A percentile compares a stretch with the other conserved stretches of the same genome.
Conservation (phyloP, 1,140 invertebrate species). For the Zaprionus tsacasi region DNA sequence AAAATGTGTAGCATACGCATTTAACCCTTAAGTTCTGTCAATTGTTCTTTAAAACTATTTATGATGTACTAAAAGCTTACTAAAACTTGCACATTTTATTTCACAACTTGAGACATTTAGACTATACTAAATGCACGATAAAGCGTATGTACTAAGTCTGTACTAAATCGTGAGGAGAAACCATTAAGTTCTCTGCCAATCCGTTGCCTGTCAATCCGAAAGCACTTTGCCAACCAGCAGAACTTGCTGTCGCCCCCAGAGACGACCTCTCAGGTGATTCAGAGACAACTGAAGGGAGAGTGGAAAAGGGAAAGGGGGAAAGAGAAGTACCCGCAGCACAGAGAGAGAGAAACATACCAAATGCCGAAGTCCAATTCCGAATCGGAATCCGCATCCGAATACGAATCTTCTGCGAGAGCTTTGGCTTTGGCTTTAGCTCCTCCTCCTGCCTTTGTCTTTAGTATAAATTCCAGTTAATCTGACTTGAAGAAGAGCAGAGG, state of each 20-base stretch:
- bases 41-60: neutral
- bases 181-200: conserved; percentile 51
- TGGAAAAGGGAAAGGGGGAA: neutral
- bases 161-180: conserved; percentile 20
- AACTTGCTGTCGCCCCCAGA: conserved; percentile 20
- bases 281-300: conserved; percentile 3
- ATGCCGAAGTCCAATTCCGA: conserved; percentile 35
- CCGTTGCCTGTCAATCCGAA: conserved; percentile 64
- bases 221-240: conserved; percentile 46
- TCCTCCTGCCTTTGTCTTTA: conserved; percentile 37
- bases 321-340: conserved; percentile 37
- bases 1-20: too few relatives aligned
- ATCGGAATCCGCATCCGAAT: neutral
- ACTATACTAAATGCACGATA: neutral
- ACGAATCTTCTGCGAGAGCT: conserved; percentile 6
- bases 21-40: too few relatives aligned
- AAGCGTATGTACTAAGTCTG: neutral
- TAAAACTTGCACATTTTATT: neutral
- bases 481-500: conserved; percentile 2
- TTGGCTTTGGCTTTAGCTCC: conserved; percentile 22
- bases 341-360: conserved; percentile 49
- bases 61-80: neutral
- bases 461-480: conserved; percentile 65
- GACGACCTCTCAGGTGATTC: conserved; percentile 50
- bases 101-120: neutral